phyloP scores from a whole-genome alignment of 2,113 vertebrate genomes.

The Cyprinus carpio region DNA sequence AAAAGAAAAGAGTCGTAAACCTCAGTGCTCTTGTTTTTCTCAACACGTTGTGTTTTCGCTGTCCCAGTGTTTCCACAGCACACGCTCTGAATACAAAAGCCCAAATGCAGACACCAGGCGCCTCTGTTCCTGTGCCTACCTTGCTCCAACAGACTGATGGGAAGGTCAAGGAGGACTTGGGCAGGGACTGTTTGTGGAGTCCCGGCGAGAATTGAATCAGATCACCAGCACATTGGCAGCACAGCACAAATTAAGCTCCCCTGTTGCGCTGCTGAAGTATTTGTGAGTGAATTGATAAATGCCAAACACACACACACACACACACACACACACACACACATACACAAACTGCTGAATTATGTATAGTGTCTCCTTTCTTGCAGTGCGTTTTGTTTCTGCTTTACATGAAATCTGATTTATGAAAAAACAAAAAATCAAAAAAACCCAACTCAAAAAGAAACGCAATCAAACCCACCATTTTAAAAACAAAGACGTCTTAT shows the following conservation, averaged over 20 bases:
- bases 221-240: constrained; percentile 17
- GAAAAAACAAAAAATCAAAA: too few relatives aligned
- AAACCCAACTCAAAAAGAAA: too few relatives aligned
- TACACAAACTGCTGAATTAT: constrained; percentile 47
- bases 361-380: constrained; percentile 32
- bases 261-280: constrained; percentile 25
- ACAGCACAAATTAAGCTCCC: constrained; percentile 22
- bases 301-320: constrained; percentile 22
- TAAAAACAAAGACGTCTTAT: constrained; percentile 53
- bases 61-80: constrained; percentile 56
- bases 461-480: too few relatives aligned
- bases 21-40: constrained; percentile 52
- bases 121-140: constrained; percentile 43
- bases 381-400: constrained; percentile 57
- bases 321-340: not conserved
- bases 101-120: constrained; percentile 41
- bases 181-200: constrained; percentile 34
- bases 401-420: constrained; percentile 65
- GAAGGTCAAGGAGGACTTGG: constrained; percentile 63
- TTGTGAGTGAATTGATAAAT: constrained; percentile 62
- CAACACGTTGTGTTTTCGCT: constrained; percentile 48
- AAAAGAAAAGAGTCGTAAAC: not conserved
- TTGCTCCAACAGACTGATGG: constrained; percentile 48
- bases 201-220: constrained; percentile 50
- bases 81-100: constrained; percentile 59